Evolutionary conservation across 2,113 vertebrate genomes (phyloP).

Genomic region (Callionymus lyra): DNA sequence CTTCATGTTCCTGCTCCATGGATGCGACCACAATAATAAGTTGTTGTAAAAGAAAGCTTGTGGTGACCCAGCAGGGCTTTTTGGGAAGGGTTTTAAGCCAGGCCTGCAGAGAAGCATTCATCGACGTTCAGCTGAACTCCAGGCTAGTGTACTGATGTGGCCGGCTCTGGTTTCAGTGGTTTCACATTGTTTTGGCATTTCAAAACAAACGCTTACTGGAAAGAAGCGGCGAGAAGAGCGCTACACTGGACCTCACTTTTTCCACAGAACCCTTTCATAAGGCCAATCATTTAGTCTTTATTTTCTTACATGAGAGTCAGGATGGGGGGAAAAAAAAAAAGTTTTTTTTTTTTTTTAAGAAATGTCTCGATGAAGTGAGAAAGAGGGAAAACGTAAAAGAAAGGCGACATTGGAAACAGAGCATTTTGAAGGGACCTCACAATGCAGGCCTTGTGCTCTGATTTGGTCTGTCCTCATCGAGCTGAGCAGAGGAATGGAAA

Average conservation of each 20-base stretch:
- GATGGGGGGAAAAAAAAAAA: not conserved
- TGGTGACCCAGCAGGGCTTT: constrained; percentile 45
- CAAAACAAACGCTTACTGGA: constrained; percentile 56
- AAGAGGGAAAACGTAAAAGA: constrained; percentile 37
- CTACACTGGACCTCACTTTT: constrained; percentile 21
- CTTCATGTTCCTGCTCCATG: constrained; percentile 15
- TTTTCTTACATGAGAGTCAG: constrained; percentile 24
- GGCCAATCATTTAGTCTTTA: constrained; percentile 24
- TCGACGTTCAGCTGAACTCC: constrained; percentile 50
- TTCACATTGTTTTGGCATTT: constrained; percentile 61
- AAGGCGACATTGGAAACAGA: constrained; percentile 54
- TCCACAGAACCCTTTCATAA: constrained; percentile 28
- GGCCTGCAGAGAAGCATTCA: constrained; percentile 29
- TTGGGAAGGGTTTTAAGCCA: constrained; percentile 48
- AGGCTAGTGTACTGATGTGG: constrained; percentile 61
- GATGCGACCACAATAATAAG: constrained; percentile 52
- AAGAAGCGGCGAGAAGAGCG: constrained; percentile 59
- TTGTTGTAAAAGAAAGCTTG: constrained; percentile 32
- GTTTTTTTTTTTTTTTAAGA: constrained; percentile 15
- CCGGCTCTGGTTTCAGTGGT: constrained; percentile 55
- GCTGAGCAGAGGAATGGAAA: constrained; percentile 74
- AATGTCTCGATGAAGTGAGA: constrained; percentile 50
- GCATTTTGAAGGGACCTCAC: constrained; percentile 55
- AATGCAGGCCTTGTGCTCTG: constrained; percentile 72
- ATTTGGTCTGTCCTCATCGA: constrained; percentile 63